These are phyloP conservation scores for Hirtodrosophila alboralis DNA, from an alignment of 2,888 invertebrate genomes.

Conservation along the genomic window DNA sequence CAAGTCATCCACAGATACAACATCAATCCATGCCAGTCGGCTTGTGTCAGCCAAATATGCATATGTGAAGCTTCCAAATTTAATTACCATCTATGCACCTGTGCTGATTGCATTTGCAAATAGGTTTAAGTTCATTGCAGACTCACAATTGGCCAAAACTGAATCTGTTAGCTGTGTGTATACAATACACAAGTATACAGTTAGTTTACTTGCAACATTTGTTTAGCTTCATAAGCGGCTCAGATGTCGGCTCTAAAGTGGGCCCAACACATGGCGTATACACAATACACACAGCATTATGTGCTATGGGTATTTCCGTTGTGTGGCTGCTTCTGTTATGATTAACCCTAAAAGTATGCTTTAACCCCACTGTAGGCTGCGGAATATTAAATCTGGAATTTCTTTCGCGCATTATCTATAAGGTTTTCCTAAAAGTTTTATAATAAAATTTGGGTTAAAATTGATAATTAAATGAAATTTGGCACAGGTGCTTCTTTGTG, in stretches of 20 bases:
- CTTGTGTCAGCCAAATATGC: neutral
- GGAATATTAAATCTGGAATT: too few relatives aligned
- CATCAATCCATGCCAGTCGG: neutral
- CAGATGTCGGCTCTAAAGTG: constrained; percentile 27
- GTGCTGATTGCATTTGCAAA: constrained; percentile 8
- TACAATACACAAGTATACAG: too few relatives aligned
- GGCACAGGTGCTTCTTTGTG: too few relatives aligned
- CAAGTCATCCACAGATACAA: neutral
- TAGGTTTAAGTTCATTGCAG: constrained; percentile 16
- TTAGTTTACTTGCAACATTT: constrained; percentile 11
- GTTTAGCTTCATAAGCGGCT: constrained; percentile 15
- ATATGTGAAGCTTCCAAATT: constrained; percentile 12
- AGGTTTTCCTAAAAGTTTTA: too few relatives aligned
- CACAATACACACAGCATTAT: constrained; percentile 13
- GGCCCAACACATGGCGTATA: constrained; percentile 28
- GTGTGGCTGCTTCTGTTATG: constrained; percentile 21
- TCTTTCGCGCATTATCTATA: too few relatives aligned
- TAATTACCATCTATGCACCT: constrained; percentile 7
- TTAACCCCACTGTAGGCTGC: too few relatives aligned
- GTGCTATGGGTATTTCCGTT: constrained; percentile 28
- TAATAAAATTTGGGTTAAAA: too few relatives aligned
- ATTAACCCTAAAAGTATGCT: constrained; percentile 49
- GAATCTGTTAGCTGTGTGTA: constrained; percentile 6
- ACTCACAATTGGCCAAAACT: constrained; percentile 24
- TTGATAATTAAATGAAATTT: too few relatives aligned